phyloP scores from a whole-genome alignment of 2,888 invertebrate genomes.

The Camptogramma bilineatum region DNA sequence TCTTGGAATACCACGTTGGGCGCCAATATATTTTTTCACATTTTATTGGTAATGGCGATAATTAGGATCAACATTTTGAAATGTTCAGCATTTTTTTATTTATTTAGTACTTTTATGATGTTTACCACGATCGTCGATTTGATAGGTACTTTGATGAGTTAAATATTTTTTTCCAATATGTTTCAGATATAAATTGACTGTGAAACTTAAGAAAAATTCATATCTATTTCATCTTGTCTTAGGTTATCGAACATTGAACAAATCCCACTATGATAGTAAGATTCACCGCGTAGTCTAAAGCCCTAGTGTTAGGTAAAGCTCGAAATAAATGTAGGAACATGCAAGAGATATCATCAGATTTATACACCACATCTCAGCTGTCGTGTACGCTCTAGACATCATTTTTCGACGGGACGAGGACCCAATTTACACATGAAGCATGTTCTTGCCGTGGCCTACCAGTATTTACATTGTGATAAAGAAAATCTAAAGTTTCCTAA shows the following conservation, averaged over 20 bases:
- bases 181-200: too few species aligned
- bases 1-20: constrained; percentile 3
- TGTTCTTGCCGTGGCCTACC: not conserved
- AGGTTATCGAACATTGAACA: not conserved
- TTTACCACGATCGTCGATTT: too few species aligned
- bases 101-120: too few species aligned
- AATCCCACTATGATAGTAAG: not conserved
- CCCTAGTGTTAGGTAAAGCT: constrained; percentile 15
- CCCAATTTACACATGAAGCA: constrained; percentile 8
- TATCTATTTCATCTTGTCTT: not conserved
- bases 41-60: too few species aligned
- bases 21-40: not conserved
- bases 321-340: constrained; percentile 22
- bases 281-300: not conserved
- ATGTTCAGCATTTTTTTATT: not conserved
- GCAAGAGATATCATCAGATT: constrained; percentile 26
- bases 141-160: too few species aligned
- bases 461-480: too few species aligned
- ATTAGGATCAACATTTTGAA: too few species aligned
- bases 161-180: too few species aligned
- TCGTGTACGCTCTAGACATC: constrained; percentile 28
- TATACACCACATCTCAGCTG: constrained; percentile 31
- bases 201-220: not conserved
- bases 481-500: too few species aligned
- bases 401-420: constrained; percentile 37